Conservation (phyloP, 2,888 invertebrate genomes). For the Platycheirus albimanus region DNA sequence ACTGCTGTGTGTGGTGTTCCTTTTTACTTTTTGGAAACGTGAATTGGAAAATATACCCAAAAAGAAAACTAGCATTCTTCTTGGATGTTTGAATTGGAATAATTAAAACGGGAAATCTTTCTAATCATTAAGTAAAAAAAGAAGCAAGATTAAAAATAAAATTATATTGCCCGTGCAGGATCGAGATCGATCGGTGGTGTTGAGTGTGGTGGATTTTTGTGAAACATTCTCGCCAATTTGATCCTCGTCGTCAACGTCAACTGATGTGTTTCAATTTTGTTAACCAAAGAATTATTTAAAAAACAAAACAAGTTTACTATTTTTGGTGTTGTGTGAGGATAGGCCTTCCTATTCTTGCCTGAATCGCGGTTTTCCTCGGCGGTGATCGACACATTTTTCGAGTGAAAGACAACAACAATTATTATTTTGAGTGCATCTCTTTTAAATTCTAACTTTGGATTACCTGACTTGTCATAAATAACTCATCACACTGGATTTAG, state of each 20-base stretch:
- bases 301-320: slow-evolving; percentile 7
- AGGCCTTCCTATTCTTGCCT: too few species aligned
- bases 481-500: slow-evolving; percentile 82
- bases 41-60: slow-evolving; percentile 53
- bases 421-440: slow-evolving; percentile 55
- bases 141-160: slow-evolving; percentile 1
- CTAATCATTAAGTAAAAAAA: neutral
- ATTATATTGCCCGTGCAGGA: slow-evolving; percentile 18
- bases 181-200: too few species aligned
- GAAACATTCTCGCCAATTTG: slow-evolving; percentile 5
- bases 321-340: slow-evolving; percentile 6
- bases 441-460: slow-evolving; percentile 66
- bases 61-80: slow-evolving; percentile 36
- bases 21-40: slow-evolving; percentile 49
- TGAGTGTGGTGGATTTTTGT: slow-evolving; percentile 15
- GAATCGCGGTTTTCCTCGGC: slow-evolving; percentile 7
- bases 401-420: slow-evolving; percentile 40
- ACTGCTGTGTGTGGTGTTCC: slow-evolving; percentile 29
- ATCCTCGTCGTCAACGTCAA: neutral
- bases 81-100: slow-evolving; percentile 37
- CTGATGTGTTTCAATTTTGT: neutral
- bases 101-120: slow-evolving; percentile 60
- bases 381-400: slow-evolving; percentile 14
- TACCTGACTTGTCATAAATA: slow-evolving; percentile 61
- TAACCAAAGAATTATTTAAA: slow-evolving; percentile 23